Evolutionary conservation across 2,888 invertebrate genomes (phyloP).

Genomic region (Megaustenia siamemsis): DNA sequence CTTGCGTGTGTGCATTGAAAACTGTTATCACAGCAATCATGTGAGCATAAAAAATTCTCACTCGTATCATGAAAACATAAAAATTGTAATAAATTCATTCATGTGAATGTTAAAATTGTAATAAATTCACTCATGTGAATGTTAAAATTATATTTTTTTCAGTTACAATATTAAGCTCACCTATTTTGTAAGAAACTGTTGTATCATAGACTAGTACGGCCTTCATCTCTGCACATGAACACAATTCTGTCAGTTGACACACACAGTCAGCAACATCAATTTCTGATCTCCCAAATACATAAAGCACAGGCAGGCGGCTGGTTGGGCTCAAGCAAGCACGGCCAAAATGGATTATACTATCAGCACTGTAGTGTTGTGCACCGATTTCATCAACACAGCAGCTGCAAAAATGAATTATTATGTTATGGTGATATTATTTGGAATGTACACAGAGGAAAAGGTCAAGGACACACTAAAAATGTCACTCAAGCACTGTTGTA

Average conservation of each 20-base stretch:
- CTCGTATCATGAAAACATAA: too few species aligned
- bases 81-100: too few species aligned
- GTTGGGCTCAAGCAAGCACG: constrained; percentile 90
- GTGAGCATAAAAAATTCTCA: too few species aligned
- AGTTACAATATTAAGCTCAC: constrained; percentile 61
- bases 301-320: constrained; percentile 86
- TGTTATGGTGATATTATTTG: too few species aligned
- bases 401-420: constrained; percentile 82
- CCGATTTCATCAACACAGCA: constrained; percentile 95
- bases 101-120: too few species aligned
- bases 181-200: constrained; percentile 74
- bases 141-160: too few species aligned
- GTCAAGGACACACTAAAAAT: too few species aligned
- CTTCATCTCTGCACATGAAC: constrained; percentile 63
- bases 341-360: constrained; percentile 94
- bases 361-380: constrained; percentile 91
- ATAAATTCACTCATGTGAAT: too few species aligned
- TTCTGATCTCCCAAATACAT: constrained; percentile 80
- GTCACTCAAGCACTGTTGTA: too few species aligned
- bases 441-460: too few species aligned
- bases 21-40: too few species aligned
- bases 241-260: constrained; percentile 69
- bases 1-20: too few species aligned
- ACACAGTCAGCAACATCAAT: constrained; percentile 81
- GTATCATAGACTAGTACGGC: constrained; percentile 80